Percentiles rank a stretch among this genome's conserved stretches.
These are phyloP conservation scores for Anguilla japonica DNA, from an alignment of 2,113 vertebrate genomes.

Conservation along the genomic window DNA sequence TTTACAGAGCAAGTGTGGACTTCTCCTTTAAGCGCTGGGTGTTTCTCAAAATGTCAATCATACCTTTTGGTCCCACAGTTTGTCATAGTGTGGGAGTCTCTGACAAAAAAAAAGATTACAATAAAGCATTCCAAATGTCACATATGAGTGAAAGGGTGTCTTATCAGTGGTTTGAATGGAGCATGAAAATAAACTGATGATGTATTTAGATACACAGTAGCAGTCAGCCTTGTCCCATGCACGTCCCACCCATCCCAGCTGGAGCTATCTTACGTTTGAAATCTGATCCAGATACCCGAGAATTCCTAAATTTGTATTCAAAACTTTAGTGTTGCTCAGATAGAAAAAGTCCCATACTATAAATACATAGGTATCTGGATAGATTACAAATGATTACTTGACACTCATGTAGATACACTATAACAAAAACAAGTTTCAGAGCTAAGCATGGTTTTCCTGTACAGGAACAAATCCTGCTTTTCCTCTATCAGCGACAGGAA, in stretches of 20 bases:
- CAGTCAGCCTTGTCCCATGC: background rate
- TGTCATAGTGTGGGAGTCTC: background rate
- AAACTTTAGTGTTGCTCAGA: no score
- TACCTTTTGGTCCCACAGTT: background rate
- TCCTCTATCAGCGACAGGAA: no score
- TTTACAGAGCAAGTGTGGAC: background rate
- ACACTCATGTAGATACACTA: no score
- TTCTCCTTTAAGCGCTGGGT: background rate
- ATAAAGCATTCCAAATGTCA: background rate
- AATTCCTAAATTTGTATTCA: no score
- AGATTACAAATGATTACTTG: no score
- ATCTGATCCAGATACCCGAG: background rate
- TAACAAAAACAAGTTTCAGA: no score
- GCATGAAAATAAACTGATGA: background rate
- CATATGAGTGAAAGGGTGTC: background rate
- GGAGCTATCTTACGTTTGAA: background rate
- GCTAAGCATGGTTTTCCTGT: no score
- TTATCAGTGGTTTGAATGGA: background rate
- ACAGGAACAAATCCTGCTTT: no score
- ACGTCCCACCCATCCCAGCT: background rate
- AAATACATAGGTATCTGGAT: no score
- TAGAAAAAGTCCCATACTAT: no score
- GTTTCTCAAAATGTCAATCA: background rate
- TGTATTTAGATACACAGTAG: background rate
- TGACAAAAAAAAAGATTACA: background rate